These are phyloP conservation scores for Oikopleura albicans DNA, from an alignment of 23 tunicate genomes.

Conservation along the genomic window DNA sequence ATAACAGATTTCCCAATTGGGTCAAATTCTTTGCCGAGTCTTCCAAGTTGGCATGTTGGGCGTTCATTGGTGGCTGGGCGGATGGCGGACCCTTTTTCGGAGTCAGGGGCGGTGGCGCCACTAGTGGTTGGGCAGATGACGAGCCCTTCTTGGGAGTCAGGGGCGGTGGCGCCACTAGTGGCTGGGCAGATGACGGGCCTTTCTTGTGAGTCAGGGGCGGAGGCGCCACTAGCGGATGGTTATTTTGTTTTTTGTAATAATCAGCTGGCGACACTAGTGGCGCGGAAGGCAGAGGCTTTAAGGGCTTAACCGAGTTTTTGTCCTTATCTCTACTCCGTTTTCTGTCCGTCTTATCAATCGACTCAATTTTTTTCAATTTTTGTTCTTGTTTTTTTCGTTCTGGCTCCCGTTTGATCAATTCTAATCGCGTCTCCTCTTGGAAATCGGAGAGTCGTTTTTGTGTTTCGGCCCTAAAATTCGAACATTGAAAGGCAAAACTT, in stretches of 20 bases:
- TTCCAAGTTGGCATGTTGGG: background rate
- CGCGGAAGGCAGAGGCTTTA: background rate
- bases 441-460: background rate
- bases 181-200: too few species aligned
- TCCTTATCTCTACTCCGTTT: background rate
- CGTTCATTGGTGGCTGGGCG: too few species aligned
- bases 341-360: background rate
- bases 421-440: background rate
- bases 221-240: too few species aligned
- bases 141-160: background rate
- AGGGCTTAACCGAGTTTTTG: background rate
- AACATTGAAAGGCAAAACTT: too few species aligned
- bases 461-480: too few species aligned
- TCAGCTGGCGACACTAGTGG: background rate
- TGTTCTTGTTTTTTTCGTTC: background rate
- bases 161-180: background rate
- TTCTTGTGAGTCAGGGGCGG: background rate
- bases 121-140: too few species aligned
- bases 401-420: background rate
- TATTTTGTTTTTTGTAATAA: background rate
- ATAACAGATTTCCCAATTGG: background rate
- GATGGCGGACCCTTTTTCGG: background rate
- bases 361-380: background rate
- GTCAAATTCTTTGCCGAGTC: constrained; percentile 11
- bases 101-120: background rate